Base-by-base conservation (phyloP, 1,140 invertebrate genomes). In the Metopolophium dirhodum region DNA sequence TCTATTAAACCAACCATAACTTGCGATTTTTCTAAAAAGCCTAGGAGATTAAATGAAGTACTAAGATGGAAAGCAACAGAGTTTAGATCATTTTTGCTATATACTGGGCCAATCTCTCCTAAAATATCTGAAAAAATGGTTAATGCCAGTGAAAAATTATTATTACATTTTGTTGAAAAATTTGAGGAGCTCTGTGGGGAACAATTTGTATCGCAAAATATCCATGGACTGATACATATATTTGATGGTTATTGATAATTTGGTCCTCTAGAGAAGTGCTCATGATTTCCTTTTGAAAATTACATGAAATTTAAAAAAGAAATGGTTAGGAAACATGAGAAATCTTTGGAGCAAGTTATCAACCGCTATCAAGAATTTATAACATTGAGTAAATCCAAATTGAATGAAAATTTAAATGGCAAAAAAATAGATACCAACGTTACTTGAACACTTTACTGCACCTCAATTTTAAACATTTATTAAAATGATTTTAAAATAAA, bases 281-380 rank as follows among this genome's bases (percentile, higher is more conserved):
- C 45, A 30, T 88, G 47, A 51, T 51, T 88, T n/a, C 49, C 86
- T 20, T 88, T 88, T 88, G 86, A 88, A 88, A 88, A 88, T 51
- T 88, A 51, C 14, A 88, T 88, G 86, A 51, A 88, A 30, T 49
- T 88, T 35, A n/a, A 14, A 51, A 88, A 88, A 88, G 20, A 14
- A 88, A 51, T 51, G 49, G 23, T 88, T 18, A 88, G 86, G 8
- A 88, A 88, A 88, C 86, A 88, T 35, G 45, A 88, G 2, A 51
- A 51, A 88, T 47, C 47, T 6, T 22, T 88, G 20, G 26, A 51
- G 20, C 86, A 88, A 88, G 86, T 88, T 35, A 51, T 88, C n/a
- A 47, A 51, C 3, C 47, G 47, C 0, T 51, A 88, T 51, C 23
- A 88, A 30, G 47, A 88, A 35, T 35, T 22, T 41, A 30, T 83